Evolutionary conservation across 2,113 vertebrate genomes (phyloP), one percentile per base, ranked within the genome.

Genomic region (Grallaria varia): DNA sequence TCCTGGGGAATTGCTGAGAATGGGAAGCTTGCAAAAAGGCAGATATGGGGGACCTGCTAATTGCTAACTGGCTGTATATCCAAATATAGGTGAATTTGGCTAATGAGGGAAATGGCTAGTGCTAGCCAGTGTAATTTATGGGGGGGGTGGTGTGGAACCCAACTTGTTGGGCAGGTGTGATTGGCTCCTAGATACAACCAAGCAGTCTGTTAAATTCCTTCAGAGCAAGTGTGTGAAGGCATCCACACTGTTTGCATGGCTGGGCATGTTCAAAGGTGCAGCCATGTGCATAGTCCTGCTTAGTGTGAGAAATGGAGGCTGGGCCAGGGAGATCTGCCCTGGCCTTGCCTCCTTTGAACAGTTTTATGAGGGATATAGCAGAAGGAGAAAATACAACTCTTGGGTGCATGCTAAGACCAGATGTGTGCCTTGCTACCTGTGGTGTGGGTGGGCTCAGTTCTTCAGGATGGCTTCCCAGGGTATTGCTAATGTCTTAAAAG

Each of bases 81-180:
- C 30, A 67, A 72, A 59, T 53, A n/a, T 31, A 63, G 64, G 60
- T 78, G 68, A 73, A 64, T 84, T 52, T 85, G 20, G 24, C 56
- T 72, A 31, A 68, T 63, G 42, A 63, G 52, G 44, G 79, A 89
- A 84, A 67, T n/a, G 8, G 20, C 79, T 83, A 37, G 31, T 40
- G 27, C 53, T 56, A 35, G 12, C 24, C n/a, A 28, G 1, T 35
- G 14, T 37, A 33, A 53, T 52, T 63, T 67, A 78, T 24, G 11
- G 62, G 23, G 23, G 33, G 47, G n/a, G n/a, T n/a, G n/a, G n/a
- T n/a, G n/a, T n/a, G n/a, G 44, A 62, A 9, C 0, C 0, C 18
- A 53, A 24, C 49, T 63, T 56, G 25, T 35, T 75, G 52, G 30
- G 27, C 39, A 63, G 56, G 47, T 71, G 14, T 69, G 24, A 40